Evolutionary conservation across 2,888 invertebrate species (phyloP).

Genomic region (Tetrapedia diversipes): DNA sequence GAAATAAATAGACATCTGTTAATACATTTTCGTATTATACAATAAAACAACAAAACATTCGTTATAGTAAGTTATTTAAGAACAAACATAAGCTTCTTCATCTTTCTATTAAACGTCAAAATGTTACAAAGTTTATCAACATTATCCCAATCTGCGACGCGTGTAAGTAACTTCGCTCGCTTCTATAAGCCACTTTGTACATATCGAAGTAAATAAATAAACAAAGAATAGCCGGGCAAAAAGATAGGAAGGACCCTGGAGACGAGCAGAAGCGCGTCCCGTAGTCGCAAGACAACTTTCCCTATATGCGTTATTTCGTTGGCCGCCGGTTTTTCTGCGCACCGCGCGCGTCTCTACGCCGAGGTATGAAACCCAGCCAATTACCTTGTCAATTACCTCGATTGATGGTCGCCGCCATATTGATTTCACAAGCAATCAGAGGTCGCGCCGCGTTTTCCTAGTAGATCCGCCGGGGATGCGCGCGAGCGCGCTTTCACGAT

Average conservation of each 20-base stretch:
- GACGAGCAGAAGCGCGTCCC: slow-evolving; percentile 42
- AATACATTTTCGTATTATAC: no score
- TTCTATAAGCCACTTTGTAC: no score
- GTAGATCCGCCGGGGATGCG: slow-evolving; percentile 22
- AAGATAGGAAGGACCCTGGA: slow-evolving; percentile 25
- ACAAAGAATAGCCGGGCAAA: background rate
- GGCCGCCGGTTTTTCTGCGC: slow-evolving; percentile 61
- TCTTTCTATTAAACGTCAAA: no score
- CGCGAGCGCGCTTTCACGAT: slow-evolving; percentile 9
- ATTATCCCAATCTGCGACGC: no score
- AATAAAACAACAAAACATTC: no score
- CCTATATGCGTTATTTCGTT: slow-evolving; percentile 73
- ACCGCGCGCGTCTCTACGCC: slow-evolving; percentile 52
- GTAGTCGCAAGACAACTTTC: slow-evolving; percentile 69
- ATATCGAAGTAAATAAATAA: background rate
- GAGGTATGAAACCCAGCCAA: slow-evolving; percentile 74
- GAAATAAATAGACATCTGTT: no score
- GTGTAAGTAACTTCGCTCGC: no score
- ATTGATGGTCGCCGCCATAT: slow-evolving; percentile 77
- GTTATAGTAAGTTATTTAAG: no score
- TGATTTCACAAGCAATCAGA: slow-evolving; percentile 74
- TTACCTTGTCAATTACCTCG: slow-evolving; percentile 78
- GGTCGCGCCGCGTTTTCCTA: slow-evolving; percentile 54
- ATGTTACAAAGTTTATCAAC: no score
- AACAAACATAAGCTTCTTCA: no score